phyloP scores from a whole-genome alignment of 2,888 invertebrate genomes.

The Lacanobia oleracea region DNA sequence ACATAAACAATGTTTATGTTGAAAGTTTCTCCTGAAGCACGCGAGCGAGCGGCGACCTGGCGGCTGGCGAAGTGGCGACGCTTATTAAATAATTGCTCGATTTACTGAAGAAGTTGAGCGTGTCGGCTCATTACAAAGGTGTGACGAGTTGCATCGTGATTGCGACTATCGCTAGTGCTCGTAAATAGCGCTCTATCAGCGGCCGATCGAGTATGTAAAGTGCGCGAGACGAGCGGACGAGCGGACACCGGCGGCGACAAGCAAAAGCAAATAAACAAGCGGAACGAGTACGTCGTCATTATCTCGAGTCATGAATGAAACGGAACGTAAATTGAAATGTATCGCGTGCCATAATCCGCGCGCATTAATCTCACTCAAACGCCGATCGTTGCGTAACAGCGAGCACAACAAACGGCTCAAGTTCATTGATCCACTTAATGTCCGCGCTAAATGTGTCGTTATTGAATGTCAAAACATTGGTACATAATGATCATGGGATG shows the following conservation, averaged over 20 bases:
- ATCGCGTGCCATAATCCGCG: conserved; percentile 90
- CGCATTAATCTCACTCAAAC: conserved; percentile 90
- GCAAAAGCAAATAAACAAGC: conserved; percentile 82
- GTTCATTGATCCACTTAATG: conserved; percentile 91
- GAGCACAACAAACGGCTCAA: conserved; percentile 87
- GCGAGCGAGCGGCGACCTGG: conserved; percentile 42
- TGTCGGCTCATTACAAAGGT: conserved; percentile 36
- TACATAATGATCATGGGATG: conserved; percentile 86
- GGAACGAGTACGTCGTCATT: conserved; percentile 86
- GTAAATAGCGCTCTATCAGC: conserved; percentile 55
- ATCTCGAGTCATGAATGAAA: conserved; percentile 89
- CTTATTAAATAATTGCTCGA: conserved; percentile 26
- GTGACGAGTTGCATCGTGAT: conserved; percentile 39
- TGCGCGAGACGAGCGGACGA: conserved; percentile 62
- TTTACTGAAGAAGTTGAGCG: conserved; percentile 38
- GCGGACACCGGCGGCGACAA: conserved; percentile 69
- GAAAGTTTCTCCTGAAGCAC: conserved; percentile 55
- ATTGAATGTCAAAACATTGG: conserved; percentile 89
- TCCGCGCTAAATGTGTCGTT: conserved; percentile 89
- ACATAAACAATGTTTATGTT: conserved; percentile 60
- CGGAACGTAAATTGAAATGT: conserved; percentile 90
- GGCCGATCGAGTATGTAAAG: conserved; percentile 75
- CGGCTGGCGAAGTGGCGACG: conserved; percentile 23
- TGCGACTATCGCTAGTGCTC: conserved; percentile 21
- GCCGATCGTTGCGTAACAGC: conserved; percentile 88